Percentiles rank a stretch among this genome's conserved stretches.
Evolutionary conservation across 2,797 vertebrate genomes (phyloP).

Genomic region (Oreortyx pictus): DNA sequence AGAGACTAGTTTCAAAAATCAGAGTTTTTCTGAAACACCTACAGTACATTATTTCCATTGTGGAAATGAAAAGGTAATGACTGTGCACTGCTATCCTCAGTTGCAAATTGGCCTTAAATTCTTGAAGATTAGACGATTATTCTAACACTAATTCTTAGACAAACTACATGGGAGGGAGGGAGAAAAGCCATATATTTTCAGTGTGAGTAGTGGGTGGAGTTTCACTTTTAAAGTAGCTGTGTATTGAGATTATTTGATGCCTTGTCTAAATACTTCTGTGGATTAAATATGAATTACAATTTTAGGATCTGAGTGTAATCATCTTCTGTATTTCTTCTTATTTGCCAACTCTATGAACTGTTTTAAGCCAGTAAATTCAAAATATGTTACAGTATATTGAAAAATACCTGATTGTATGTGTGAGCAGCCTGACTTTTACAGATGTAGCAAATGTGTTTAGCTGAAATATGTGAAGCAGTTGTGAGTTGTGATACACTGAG

Average conservation of each 20-base stretch:
- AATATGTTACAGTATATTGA: neutral
- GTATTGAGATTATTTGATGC: neutral
- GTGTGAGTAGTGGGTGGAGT: neutral
- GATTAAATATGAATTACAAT: neutral
- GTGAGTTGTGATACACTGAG: neutral
- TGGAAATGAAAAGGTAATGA: neutral
- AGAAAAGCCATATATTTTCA: neutral
- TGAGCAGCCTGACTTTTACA: neutral
- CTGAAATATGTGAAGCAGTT: neutral
- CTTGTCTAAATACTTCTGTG: neutral
- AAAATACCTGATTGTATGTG: neutral
- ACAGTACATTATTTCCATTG: neutral
- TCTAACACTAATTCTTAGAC: neutral
- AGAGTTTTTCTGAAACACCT: conserved; percentile 25
- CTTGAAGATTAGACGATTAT: neutral
- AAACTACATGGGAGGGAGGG: accelerated
- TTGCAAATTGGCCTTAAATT: neutral
- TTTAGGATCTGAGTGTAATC: neutral
- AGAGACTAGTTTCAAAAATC: neutral
- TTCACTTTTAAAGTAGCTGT: neutral
- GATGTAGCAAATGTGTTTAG: neutral
- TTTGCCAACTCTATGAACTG: neutral
- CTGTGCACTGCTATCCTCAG: neutral
- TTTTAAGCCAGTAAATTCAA: neutral
- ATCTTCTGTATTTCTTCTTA: neutral